Conservation (phyloP, 2,797 vertebrate species). For the Acanthornis magna region DNA sequence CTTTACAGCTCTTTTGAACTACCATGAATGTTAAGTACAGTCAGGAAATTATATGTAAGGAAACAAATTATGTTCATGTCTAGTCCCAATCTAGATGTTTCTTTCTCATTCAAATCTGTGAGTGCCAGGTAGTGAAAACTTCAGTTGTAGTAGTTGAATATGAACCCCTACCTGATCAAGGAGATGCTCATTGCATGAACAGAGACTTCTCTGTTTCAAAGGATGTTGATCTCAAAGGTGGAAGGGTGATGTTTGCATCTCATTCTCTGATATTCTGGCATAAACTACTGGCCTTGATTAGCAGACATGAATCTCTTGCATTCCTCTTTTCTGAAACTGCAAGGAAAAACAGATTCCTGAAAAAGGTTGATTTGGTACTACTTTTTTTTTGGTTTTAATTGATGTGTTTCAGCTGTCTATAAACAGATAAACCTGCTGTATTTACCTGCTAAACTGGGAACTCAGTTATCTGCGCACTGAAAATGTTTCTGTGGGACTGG, state of each 20-base stretch:
- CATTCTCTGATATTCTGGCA: background rate
- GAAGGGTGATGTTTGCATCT: background rate
- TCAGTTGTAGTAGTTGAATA: background rate
- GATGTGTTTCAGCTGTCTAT: background rate
- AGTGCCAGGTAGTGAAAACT: background rate
- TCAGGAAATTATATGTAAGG: background rate
- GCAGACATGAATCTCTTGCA: background rate
- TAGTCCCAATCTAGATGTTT: background rate
- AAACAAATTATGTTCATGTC: background rate
- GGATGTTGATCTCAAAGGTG: background rate
- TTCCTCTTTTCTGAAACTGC: background rate
- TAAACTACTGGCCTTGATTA: background rate
- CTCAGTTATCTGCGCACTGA: background rate
- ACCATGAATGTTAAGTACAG: background rate
- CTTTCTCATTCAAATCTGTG: background rate
- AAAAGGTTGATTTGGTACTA: background rate
- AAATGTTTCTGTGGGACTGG: background rate
- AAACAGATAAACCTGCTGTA: background rate
- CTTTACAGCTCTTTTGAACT: background rate
- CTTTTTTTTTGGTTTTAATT: background rate
- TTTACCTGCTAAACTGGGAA: background rate
- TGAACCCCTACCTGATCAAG: background rate
- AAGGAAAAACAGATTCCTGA: background rate
- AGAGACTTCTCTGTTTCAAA: background rate
- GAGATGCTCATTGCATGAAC: background rate